These are phyloP conservation scores for Eufriesea mexicana DNA, from an alignment of 1,140 invertebrate species.

Conservation along the genomic window DNA sequence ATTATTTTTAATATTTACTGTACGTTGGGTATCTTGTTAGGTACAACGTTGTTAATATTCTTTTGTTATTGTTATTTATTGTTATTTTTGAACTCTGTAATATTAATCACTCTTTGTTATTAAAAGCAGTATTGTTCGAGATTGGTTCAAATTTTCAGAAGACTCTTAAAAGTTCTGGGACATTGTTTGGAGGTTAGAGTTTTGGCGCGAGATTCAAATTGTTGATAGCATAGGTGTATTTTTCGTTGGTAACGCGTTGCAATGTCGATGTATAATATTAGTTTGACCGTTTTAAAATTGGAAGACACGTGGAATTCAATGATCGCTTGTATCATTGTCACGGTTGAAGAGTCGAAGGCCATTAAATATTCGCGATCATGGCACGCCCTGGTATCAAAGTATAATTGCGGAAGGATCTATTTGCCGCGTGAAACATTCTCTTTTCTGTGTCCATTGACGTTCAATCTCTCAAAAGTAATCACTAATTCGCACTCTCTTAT, in stretches of 20 bases:
- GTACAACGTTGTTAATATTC: no score
- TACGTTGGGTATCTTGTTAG: no score
- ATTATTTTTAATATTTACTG: no score
- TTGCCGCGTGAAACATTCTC: neutral
- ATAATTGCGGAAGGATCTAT: neutral
- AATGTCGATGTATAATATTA: neutral
- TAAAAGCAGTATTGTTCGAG: neutral
- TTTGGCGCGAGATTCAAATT: neutral
- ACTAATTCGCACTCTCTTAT: conserved; percentile 10
- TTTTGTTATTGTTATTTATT: neutral
- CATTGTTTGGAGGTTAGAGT: neutral
- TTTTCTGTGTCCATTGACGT: conserved; percentile 3
- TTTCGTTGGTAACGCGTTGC: neutral
- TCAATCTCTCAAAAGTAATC: conserved; percentile 7
- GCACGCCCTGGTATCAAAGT: neutral
- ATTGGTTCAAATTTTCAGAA: no score
- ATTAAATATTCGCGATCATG: neutral
- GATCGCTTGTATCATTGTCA: conserved; percentile 2
- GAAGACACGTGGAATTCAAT: conserved; percentile 2
- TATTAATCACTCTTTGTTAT: neutral
- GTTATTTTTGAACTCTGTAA: neutral
- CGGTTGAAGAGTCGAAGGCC: neutral
- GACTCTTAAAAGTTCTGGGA: neutral
- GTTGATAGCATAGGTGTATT: neutral
- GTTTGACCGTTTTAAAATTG: neutral